Conservation (phyloP, 2,797 vertebrate species). For the Steatocranus sp. region DNA sequence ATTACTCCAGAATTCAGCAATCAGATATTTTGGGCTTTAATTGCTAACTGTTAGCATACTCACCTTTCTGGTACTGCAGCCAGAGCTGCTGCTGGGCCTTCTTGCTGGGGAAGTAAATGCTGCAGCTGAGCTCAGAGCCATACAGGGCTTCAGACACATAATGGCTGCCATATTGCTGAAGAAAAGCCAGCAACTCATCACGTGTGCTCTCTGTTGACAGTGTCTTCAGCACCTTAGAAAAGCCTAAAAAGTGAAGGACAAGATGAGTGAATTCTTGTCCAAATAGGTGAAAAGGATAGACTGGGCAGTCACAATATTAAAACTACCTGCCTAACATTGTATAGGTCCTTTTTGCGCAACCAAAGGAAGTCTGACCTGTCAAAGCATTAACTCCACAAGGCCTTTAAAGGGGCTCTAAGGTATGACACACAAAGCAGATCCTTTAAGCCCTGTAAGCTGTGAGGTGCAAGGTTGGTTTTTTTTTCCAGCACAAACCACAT, state of each 20-base stretch:
- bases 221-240: slow-evolving; percentile 92
- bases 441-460: not conserved
- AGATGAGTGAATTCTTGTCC: not conserved
- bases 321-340: not conserved
- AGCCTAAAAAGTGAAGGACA: slow-evolving; percentile 71
- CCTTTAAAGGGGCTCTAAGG: not conserved
- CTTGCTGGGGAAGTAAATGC: slow-evolving; percentile 97
- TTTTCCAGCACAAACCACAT: not conserved
- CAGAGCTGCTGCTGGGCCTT: slow-evolving; percentile 98
- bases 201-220: slow-evolving; percentile 89
- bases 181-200: slow-evolving; percentile 89
- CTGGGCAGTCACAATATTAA: not conserved
- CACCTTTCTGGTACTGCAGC: slow-evolving; percentile 99
- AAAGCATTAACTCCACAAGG: not conserved
- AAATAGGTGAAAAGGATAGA: not conserved
- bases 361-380: not conserved
- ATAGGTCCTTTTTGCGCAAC: not conserved
- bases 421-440: not conserved
- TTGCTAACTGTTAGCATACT: not conserved
- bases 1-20: not conserved
- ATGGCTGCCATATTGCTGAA: slow-evolving; percentile 91
- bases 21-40: not conserved
- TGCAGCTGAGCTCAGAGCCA: slow-evolving; percentile 94
- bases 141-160: slow-evolving; percentile 94
- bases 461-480: not conserved